A percentile compares a stretch with the other conserved stretches of the same genome.
phyloP scores from a whole-genome alignment of 2,113 vertebrate genomes.

The Phalacrocorax brasilianus region DNA sequence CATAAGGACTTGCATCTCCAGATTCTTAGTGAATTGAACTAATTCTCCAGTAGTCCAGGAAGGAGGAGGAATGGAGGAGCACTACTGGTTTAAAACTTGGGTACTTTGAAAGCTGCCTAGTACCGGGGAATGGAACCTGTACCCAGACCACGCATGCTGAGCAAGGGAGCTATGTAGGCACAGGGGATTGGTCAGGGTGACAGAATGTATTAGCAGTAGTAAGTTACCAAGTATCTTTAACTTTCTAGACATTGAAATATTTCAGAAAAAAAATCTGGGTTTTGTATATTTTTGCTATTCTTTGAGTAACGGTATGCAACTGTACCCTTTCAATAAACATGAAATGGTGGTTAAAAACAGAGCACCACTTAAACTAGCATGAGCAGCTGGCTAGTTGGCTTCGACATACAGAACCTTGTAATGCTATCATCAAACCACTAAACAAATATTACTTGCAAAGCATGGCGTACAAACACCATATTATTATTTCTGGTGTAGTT shows the following conservation, averaged over 20 bases:
- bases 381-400: not conserved
- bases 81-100: not conserved
- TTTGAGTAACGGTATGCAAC: not conserved
- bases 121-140: not conserved
- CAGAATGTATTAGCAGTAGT: not conserved
- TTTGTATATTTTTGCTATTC: not conserved
- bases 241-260: not conserved
- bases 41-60: not conserved
- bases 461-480: not conserved
- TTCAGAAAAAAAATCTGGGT: not conserved
- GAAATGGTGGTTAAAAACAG: not conserved
- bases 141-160: accelerated
- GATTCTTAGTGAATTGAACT: not conserved
- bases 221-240: not conserved
- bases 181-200: not conserved
- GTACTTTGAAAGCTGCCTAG: not conserved
- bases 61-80: not conserved
- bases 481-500: not conserved
- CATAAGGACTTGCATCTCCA: accelerated
- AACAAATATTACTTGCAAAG: not conserved
- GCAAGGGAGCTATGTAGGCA: not conserved
- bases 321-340: not conserved
- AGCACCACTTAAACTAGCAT: accelerated
- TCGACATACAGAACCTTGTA: not conserved
- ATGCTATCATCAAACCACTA: not conserved